Evolutionary conservation across 1,140 invertebrate species (phyloP), one percentile per base, ranked within the genome.

Genomic region (Hyles vespertilio): DNA sequence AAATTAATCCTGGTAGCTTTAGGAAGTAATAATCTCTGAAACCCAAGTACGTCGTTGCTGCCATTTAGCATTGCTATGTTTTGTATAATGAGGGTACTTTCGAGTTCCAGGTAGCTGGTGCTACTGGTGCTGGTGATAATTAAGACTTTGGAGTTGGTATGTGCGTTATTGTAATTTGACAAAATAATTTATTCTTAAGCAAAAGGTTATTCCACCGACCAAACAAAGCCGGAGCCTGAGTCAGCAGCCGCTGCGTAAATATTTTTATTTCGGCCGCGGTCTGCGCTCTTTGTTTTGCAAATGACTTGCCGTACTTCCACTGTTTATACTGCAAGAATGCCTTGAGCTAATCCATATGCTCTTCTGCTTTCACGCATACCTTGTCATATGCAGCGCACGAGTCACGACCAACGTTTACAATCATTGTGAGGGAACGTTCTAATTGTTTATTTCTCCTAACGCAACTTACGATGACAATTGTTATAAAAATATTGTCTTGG

Each of bases 241-340:
- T 87, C 84, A 87, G 78, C 70, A 56, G 50, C 72, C 66, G 70
- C 75, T 80, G 75, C 72, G 73, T 83, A 87, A 87, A 87, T 85
- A 87, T 87, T 85, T 87, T 87, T 87, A 87, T 87, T 87, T 87
- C 72, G 77, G 70, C 73, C 65, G 65, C 70, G 70, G 75, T 74
- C 65, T 62, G 69, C 44, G 70, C 67, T 79, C 84, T 85, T 87
- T 87, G 84, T 87, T 87, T 87, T 81, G 81, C 82, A 74, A 85
- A 82, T 79, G 79, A 87, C 74, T 82, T 74, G 76, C 65, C 66
- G 67, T 67, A 61, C 68, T 59, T 59, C 63, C 59, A 74, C 52
- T 78, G 80, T 83, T 83, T 84, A 79, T 71, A 72, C 66, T 77
- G 61, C 75, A 72, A 72, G 65, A 74, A 68, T 71, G 65, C 71